Evolutionary conservation across 2,113 vertebrate genomes (phyloP).

Genomic region (Trogon melanurus): DNA sequence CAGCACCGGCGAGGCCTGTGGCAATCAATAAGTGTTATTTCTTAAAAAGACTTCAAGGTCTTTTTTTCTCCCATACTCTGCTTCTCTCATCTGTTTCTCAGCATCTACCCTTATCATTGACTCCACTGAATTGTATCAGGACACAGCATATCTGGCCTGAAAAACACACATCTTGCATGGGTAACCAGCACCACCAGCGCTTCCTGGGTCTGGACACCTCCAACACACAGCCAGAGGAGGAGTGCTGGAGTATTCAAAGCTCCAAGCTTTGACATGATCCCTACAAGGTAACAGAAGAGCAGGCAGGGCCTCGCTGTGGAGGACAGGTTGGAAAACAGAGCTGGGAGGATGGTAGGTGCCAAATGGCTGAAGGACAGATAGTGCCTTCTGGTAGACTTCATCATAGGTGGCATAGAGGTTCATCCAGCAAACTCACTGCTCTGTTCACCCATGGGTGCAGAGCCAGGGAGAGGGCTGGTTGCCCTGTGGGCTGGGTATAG

Average conservation of each 20-base stretch:
- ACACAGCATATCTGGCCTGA: not conserved
- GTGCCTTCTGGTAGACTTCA: not conserved
- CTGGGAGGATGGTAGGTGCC: not conserved
- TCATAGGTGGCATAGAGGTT: rapidly evolving
- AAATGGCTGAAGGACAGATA: not conserved
- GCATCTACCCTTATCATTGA: not conserved
- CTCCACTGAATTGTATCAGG: not conserved
- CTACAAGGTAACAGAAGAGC: not conserved
- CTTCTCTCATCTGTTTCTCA: not conserved
- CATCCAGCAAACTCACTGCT: not conserved
- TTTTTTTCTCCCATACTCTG: not conserved
- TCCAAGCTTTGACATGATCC: not conserved
- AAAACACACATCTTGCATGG: not conserved
- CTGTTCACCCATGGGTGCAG: not conserved
- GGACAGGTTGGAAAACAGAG: not conserved
- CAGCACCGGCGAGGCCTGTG: rapidly evolving
- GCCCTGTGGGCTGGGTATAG: not conserved
- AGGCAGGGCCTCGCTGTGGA: rapidly evolving
- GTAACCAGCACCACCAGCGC: not conserved
- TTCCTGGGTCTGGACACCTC: not conserved
- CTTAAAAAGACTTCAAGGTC: not conserved
- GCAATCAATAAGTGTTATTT: not conserved
- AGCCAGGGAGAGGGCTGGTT: not conserved
- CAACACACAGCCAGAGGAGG: not conserved
- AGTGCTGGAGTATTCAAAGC: not conserved